These are phyloP conservation scores for Drosophila vallismaia DNA, from an alignment of 2,888 invertebrate genomes.

Conservation along the genomic window DNA sequence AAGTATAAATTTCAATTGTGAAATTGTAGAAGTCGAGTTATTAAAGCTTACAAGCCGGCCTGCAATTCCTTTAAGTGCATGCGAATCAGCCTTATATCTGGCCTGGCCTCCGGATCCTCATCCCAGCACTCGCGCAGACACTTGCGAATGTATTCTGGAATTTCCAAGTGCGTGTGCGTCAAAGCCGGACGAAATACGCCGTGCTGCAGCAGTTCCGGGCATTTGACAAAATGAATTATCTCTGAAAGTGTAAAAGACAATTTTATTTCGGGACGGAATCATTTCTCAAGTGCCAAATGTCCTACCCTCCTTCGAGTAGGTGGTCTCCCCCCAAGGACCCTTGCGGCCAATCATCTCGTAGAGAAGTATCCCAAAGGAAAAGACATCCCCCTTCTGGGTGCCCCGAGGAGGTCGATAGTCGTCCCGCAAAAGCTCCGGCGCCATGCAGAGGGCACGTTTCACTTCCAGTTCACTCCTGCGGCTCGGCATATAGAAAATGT, in stretches of 20 bases:
- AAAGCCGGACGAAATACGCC: constrained; percentile 88
- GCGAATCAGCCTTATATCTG: constrained; percentile 91
- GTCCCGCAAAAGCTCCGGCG: constrained; percentile 89
- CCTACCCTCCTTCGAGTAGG: constrained; percentile 87
- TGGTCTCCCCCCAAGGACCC: constrained; percentile 91
- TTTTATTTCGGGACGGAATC: not conserved
- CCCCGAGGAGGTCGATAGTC: constrained; percentile 87
- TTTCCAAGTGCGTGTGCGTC: constrained; percentile 85
- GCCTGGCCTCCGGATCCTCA: constrained; percentile 89
- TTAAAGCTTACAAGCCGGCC: constrained; percentile 86
- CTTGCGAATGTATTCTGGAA: constrained; percentile 89
- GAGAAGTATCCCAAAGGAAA: constrained; percentile 92
- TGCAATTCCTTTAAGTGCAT: constrained; percentile 92
- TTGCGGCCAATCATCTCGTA: constrained; percentile 92
- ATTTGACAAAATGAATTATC: constrained; percentile 86
- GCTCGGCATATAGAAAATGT: constrained; percentile 12
- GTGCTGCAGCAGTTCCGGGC: constrained; percentile 84
- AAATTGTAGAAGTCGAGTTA: not conserved
- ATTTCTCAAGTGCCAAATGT: constrained; percentile 6
- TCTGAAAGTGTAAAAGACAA: constrained; percentile 81
- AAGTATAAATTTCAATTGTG: not conserved
- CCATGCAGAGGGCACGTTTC: constrained; percentile 88
- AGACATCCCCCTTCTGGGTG: constrained; percentile 93
- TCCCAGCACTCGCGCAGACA: constrained; percentile 92
- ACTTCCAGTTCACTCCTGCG: constrained; percentile 83